Evolutionary conservation across 2,113 vertebrate genomes (phyloP).

Genomic region (Rissa tridactyla): DNA sequence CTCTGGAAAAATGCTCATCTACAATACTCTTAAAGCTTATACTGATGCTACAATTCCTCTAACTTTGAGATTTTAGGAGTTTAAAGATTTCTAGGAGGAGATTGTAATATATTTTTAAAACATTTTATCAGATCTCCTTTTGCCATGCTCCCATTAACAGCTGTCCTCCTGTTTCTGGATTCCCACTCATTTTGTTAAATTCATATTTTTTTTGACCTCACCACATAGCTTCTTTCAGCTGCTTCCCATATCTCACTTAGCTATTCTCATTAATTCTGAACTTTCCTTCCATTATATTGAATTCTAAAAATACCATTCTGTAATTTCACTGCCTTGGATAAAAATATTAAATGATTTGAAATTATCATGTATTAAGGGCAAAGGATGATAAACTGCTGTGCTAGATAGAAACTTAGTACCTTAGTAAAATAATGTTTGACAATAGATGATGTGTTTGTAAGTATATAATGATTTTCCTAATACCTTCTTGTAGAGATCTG

Average conservation of each 20-base stretch:
- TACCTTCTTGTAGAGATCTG: not conserved
- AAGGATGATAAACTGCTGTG: not conserved
- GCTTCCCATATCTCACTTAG: not conserved
- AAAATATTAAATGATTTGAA: not conserved
- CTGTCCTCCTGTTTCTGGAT: not conserved
- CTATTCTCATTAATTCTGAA: constrained; percentile 38
- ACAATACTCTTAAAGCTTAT: not conserved
- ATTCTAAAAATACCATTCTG: constrained; percentile 42
- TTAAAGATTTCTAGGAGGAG: not conserved
- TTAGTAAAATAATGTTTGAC: not conserved
- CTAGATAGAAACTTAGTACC: not conserved
- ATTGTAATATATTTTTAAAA: not conserved
- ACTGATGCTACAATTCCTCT: not conserved
- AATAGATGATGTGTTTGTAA: not conserved
- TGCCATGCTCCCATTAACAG: not conserved
- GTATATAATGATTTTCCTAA: not conserved
- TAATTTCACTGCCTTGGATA: constrained; percentile 25
- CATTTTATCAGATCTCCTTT: not conserved
- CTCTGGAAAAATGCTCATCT: not conserved
- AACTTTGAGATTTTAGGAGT: not conserved
- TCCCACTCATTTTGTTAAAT: not conserved
- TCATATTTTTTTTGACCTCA: not conserved
- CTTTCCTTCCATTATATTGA: constrained; percentile 6
- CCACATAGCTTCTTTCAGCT: not conserved
- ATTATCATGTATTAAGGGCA: not conserved